Base-by-base conservation (phyloP, 2,797 vertebrate genomes). In the Zalophus californianus region DNA sequence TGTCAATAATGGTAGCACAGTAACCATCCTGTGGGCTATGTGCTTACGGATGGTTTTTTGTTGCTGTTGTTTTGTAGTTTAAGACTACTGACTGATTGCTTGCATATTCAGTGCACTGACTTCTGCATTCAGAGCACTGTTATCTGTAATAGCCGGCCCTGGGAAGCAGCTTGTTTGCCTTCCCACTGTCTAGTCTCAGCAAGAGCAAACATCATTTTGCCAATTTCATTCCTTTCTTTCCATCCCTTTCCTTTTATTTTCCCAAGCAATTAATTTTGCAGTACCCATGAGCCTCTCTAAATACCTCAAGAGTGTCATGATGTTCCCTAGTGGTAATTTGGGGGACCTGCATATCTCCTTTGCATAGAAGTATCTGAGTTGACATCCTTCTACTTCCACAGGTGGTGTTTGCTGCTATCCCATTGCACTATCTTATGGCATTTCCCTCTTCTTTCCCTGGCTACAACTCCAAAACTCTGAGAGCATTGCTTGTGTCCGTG, bases 91-190 rank as follows among this genome's bases (percentile, higher is more conserved):
- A 77, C 68, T 29, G 72, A 95, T 60, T 73, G 10, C 52, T 86
- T 83, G 25, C 80, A 38, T 93, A 35, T 86, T 70, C 56, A 68
- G 2, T 25, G 14, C 32, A 50, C 56, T 21, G 41, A 62, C 44
- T 84, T 52, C 64, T 66, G 38, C 25, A 87, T 83, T 73, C 93
- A 68, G 88, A 50, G 44, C 58, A 52, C 29, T 44, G 78, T 89
- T 97, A 93, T 93, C 86, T 95, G 48, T 27, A 91, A 44, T n/a
- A 85, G 64, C 58, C 90, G 97, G 93, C 50, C 79, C 83, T 52
- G 52, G 64, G 52, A 85, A 20, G 32, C 1, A 14, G 52, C 32
- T 20, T 66, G n/a, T 62, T 85, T 83, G 27, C 85, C 86, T 86
- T 50, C 21, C 23, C 72, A 25, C 9, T 66, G 41, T 50, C 14